Evolutionary conservation across 2,113 vertebrate genomes (phyloP).

Genomic region (Morone saxatilis): DNA sequence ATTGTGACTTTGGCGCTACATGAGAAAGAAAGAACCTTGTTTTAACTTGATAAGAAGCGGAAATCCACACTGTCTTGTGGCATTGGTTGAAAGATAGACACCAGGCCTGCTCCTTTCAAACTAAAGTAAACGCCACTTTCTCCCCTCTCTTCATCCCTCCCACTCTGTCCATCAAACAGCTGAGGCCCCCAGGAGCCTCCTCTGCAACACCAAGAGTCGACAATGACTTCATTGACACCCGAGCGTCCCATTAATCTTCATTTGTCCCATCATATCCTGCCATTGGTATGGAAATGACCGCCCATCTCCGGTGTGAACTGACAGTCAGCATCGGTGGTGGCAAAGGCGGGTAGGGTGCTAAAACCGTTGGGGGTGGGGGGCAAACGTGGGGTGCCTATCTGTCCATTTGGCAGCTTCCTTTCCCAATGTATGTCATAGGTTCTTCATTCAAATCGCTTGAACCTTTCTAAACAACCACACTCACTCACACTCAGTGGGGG

Average conservation of each 20-base stretch:
- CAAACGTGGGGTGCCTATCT: slow-evolving; percentile 34
- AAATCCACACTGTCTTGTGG: background rate
- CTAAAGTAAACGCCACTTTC: slow-evolving; percentile 57
- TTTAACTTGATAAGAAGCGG: background rate
- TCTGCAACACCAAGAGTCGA: slow-evolving; percentile 78
- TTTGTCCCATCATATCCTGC: slow-evolving; percentile 86
- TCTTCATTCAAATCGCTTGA: slow-evolving; percentile 79
- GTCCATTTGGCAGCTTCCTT: slow-evolving; percentile 79
- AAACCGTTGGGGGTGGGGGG: slow-evolving; percentile 49
- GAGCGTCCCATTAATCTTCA: slow-evolving; percentile 87
- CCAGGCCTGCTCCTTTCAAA: slow-evolving; percentile 51
- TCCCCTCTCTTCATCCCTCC: slow-evolving; percentile 41
- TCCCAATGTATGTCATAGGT: slow-evolving; percentile 77
- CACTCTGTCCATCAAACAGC: slow-evolving; percentile 71
- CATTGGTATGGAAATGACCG: slow-evolving; percentile 87
- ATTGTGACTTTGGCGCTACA: background rate
- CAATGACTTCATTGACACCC: slow-evolving; percentile 84
- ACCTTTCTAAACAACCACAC: slow-evolving; percentile 35
- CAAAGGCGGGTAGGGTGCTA: slow-evolving; percentile 43
- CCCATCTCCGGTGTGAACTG: slow-evolving; percentile 70
- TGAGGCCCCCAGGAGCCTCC: slow-evolving; percentile 75
- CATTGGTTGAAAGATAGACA: slow-evolving; percentile 44
- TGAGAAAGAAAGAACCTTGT: background rate
- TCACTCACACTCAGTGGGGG: slow-evolving; percentile 59
- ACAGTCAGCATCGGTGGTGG: slow-evolving; percentile 57